Evolutionary conservation across 2,888 invertebrate species (phyloP), one percentile per base, ranked within the genome.

Genomic region (Melinaea marsaeus): DNA sequence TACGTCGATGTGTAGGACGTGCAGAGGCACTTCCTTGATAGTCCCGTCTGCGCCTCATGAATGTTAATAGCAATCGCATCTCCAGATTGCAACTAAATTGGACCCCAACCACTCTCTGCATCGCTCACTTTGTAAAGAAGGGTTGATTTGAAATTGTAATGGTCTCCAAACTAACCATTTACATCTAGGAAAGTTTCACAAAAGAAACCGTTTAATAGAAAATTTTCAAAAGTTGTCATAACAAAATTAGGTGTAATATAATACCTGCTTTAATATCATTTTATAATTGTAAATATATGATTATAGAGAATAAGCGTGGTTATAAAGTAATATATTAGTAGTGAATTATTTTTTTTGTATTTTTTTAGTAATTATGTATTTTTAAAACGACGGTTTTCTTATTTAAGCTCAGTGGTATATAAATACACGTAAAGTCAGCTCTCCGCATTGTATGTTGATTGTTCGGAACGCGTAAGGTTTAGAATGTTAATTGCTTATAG

Each of bases 401-500:
- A 32, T 51, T n/a, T 7, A 51, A 51, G 51, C 32, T 7, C 55
- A 55, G 48, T 66, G 62, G 61, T 57, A 60, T 62, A 70, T 65
- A 63, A 57, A 61, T 68, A 63, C 60, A 64, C 51, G 57, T 63
- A 62, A 66, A 62, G 61, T 13, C 59, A 37, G 62, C 55, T 69
- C 73, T 72, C 71, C 71, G 73, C 72, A 72, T 72, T 72, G 72
- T 70, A 63, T 59, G 54, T 64, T 66, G 62, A 60, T 62, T 64
- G 61, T 57, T 63, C 57, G 63, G 55, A 78, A 78, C 71, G 77
- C 51, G 48, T 71, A 75, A 71, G 73, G 71, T 71, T 76, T 72
- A 78, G 78, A 76, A 76, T 78, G 78, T 77, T 79, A 81, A 83
- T 84, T 78, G 73, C 74, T 76, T 77, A 79, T 78, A 72, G 72